Evolutionary conservation across 2,888 invertebrate genomes (phyloP).

Genomic region (Therioaphis trifolii): DNA sequence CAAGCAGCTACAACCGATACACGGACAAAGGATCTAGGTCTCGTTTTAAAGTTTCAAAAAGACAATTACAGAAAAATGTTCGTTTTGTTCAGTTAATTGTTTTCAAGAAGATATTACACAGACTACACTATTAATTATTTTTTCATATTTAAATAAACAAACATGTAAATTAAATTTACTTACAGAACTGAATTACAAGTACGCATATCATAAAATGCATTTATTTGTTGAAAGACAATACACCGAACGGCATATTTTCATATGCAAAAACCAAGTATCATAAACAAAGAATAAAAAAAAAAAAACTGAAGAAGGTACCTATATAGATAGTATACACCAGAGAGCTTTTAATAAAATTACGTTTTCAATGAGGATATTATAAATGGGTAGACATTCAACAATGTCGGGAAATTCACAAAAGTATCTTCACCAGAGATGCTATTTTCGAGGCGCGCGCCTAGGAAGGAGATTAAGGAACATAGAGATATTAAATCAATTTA

Average conservation of each 20-base stretch:
- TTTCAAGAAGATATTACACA: not conserved
- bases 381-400: not conserved
- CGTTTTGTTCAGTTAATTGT: not conserved
- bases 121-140: not conserved
- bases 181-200: not conserved
- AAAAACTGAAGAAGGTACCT: slow-evolving; percentile 24
- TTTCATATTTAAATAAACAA: not conserved
- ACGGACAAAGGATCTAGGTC: not conserved
- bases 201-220: not conserved
- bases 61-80: not conserved
- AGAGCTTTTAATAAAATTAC: slow-evolving; percentile 46
- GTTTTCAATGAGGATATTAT: slow-evolving; percentile 14
- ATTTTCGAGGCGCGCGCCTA: not conserved
- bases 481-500: slow-evolving; percentile 29
- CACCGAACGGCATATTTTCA: not conserved
- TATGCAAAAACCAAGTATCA: not conserved
- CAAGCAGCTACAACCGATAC: not conserved
- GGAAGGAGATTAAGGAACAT: not conserved
- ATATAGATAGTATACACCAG: not conserved
- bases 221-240: not conserved
- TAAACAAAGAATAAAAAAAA: not conserved
- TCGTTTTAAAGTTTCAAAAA: not conserved
- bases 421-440: not conserved
- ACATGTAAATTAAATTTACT: not conserved
- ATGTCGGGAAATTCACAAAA: not conserved